Evolutionary conservation across 2,888 invertebrate genomes (phyloP), one percentile per base, ranked within the genome.

Genomic region (Drosophila anomalata): DNA sequence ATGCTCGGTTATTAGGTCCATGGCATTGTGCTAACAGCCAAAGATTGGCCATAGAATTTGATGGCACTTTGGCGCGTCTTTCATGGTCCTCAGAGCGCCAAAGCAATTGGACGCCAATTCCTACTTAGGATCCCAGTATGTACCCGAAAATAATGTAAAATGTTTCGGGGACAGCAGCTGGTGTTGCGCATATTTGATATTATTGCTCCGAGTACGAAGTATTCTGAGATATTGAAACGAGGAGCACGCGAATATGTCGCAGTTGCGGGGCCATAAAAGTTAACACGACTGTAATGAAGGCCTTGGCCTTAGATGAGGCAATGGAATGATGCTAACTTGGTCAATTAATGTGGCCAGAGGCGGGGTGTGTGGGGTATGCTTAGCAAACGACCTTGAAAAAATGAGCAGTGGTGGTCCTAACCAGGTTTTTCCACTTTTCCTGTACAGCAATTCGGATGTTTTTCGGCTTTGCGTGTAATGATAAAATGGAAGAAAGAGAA

Each of bases 31-130:
- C 83, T 77, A 82, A 80, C 80, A 77, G 80, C 82, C 73, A 77
- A 83, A 77, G 77, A 83, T 81, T 81, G 83, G 74, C 76, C 83
- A 81, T 81, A 70, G 79, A 81, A 74, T 81, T 81, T 81, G 76
- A 81, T 80, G 80, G 76, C 53, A 63, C 83, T 81, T 83, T 68
- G 75, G 82, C 62, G 78, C 58, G 70, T 62, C 59, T 60, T 70
- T 58, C 69, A 60, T 56, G 66, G 63, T 46, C 41, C 68, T 53
- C 60, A 52, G 53, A 36, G 52, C 44, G 69, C 56, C 55, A 62
- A 80, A 77, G 76, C 84, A 82, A 82, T 83, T 81, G 84, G 61
- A 77, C 84, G 84, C 77, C 84, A 82, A 84, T 82, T 82, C 74
- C 67, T 75, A 79, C 81, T 81, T 78, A 77, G 83, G 78, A 65